phyloP scores from a whole-genome alignment of 2,797 vertebrate species.

The Mus caroli region DNA sequence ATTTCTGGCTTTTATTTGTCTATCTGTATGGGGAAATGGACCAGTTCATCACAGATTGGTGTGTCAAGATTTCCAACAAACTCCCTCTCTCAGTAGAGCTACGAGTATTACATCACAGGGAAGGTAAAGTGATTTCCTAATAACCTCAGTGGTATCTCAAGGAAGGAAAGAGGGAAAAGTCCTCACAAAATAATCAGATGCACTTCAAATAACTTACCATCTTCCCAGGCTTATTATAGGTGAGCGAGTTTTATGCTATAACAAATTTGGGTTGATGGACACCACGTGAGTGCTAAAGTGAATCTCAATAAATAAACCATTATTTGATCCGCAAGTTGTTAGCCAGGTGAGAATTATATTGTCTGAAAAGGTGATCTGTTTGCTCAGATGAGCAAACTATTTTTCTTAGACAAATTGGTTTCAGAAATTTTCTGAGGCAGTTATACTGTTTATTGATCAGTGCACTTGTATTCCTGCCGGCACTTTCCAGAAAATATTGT shows the following conservation, averaged over 20 bases:
- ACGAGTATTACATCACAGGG: neutral
- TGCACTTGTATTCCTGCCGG: neutral
- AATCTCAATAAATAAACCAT: constrained; percentile 8
- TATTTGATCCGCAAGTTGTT: constrained; percentile 16
- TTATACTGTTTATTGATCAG: constrained; percentile 42
- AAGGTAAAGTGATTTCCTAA: neutral
- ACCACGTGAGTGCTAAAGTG: neutral
- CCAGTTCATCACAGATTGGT: neutral
- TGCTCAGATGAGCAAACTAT: constrained; percentile 25
- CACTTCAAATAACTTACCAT: neutral
- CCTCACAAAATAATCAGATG: neutral
- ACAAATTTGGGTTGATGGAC: neutral
- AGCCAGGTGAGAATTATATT: constrained; percentile 11
- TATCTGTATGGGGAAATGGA: neutral
- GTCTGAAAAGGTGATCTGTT: constrained; percentile 33
- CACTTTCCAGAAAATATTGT: constrained; percentile 36
- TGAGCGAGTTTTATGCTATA: constrained; percentile 1
- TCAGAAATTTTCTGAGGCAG: constrained; percentile 50
- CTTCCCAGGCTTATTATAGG: neutral
- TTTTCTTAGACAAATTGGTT: constrained; percentile 55
- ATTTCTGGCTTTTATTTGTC: neutral
- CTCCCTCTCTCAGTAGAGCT: neutral
- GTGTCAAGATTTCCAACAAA: neutral
- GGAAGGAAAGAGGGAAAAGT: neutral
- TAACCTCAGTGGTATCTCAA: neutral